A percentile compares a stretch with the other conserved stretches of the same genome.
phyloP scores from a whole-genome alignment of 2,888 invertebrate genomes.

The Rhogogaster chlorosoma region DNA sequence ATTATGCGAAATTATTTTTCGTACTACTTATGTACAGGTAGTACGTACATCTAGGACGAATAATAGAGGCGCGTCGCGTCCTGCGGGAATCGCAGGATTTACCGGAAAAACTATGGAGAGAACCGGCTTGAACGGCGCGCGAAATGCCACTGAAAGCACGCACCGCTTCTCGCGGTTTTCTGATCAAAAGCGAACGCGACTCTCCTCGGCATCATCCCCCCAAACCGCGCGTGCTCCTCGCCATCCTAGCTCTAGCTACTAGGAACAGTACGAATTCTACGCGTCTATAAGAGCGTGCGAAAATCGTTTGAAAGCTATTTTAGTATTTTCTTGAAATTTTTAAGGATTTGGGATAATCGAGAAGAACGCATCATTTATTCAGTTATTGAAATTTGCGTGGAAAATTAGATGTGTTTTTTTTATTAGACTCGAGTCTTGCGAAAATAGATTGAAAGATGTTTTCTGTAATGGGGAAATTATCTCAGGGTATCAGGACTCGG shows the following conservation, averaged over 20 bases:
- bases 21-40: too few relatives aligned
- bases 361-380: too few relatives aligned
- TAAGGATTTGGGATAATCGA: too few relatives aligned
- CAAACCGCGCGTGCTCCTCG: slow-evolving; percentile 45
- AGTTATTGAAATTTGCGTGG: neutral
- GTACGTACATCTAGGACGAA: neutral
- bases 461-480: neutral
- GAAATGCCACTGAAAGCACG: slow-evolving; percentile 70
- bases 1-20: neutral
- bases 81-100: slow-evolving; percentile 1
- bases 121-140: slow-evolving; percentile 68
- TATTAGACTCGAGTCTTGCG: too few relatives aligned
- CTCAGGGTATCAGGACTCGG: too few relatives aligned
- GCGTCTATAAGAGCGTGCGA: neutral
- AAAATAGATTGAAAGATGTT: neutral
- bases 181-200: slow-evolving; percentile 36
- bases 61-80: slow-evolving; percentile 1
- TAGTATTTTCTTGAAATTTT: too few relatives aligned
- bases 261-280: neutral
- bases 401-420: neutral
- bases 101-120: slow-evolving; percentile 18
- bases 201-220: slow-evolving; percentile 33
- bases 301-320: too few relatives aligned
- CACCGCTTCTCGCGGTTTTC: slow-evolving; percentile 43
- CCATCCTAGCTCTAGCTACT: neutral